Evolutionary conservation across 2,888 invertebrate genomes (phyloP).

Genomic region (Eupithecia insigniata): DNA sequence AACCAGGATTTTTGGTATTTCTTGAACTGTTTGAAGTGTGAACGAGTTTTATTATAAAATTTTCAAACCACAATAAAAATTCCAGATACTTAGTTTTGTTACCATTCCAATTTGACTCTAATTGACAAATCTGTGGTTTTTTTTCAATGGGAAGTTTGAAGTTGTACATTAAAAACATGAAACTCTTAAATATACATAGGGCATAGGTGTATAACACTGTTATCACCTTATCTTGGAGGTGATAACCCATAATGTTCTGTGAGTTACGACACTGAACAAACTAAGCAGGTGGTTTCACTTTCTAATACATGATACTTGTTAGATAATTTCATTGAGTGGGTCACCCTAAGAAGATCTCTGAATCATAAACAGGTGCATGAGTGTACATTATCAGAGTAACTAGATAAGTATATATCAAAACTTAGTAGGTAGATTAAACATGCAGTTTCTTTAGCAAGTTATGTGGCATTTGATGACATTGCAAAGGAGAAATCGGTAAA

Average conservation of each 20-base stretch:
- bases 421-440: constrained; percentile 7
- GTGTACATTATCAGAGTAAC: neutral
- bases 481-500: constrained; percentile 75
- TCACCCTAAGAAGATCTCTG: neutral
- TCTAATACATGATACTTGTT: constrained; percentile 37
- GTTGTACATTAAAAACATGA: neutral
- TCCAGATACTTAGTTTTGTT: neutral
- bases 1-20: neutral
- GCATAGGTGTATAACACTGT: constrained; percentile 23
- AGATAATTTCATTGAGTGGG: constrained; percentile 15
- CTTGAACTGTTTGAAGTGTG: neutral
- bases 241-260: constrained; percentile 53
- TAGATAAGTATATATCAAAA: constrained; percentile 6
- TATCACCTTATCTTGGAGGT: constrained; percentile 41
- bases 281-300: constrained; percentile 53
- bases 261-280: constrained; percentile 52
- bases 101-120: constrained; percentile 6
- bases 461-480: constrained; percentile 58
- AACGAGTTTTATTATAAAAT: neutral
- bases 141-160: neutral
- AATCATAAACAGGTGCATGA: constrained; percentile 4
- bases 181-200: constrained; percentile 26
- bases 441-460: constrained; percentile 35
- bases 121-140: constrained; percentile 7
- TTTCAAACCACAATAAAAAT: neutral